Conservation (phyloP, 2,888 invertebrate genomes). For the Stenichneumon culpator region DNA sequence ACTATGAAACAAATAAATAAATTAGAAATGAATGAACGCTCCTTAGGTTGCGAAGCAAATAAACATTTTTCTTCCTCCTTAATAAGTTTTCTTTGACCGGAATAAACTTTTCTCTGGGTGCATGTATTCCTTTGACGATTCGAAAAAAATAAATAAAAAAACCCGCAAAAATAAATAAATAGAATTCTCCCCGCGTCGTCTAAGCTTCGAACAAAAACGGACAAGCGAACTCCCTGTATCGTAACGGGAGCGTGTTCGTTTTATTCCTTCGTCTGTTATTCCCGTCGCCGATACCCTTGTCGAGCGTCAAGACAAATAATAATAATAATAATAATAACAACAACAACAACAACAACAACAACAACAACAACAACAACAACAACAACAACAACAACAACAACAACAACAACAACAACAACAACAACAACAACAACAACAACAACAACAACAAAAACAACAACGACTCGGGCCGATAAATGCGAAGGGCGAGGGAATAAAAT, state of each 20-base stretch:
- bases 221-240: not conserved
- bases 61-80: too few relatives aligned
- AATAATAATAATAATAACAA: constrained; percentile 1
- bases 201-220: not conserved
- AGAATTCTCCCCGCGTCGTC: not conserved
- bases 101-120: too few relatives aligned
- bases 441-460: not conserved
- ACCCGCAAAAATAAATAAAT: not conserved
- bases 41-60: too few relatives aligned
- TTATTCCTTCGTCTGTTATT: too few relatives aligned
- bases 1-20: too few relatives aligned
- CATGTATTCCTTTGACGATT: not conserved
- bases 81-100: too few relatives aligned
- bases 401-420: not conserved
- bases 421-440: not conserved
- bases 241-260: not conserved
- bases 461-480: not conserved
- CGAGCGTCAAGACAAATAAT: not conserved
- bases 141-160: too few relatives aligned
- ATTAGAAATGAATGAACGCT: too few relatives aligned
- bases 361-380: not conserved
- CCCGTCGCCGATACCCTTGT: too few relatives aligned
- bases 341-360: not conserved
- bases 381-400: not conserved
- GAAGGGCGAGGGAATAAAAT: not conserved